These are phyloP conservation scores for Cephus nigrinus DNA, from an alignment of 2,888 invertebrate species.

Conservation along the genomic window DNA sequence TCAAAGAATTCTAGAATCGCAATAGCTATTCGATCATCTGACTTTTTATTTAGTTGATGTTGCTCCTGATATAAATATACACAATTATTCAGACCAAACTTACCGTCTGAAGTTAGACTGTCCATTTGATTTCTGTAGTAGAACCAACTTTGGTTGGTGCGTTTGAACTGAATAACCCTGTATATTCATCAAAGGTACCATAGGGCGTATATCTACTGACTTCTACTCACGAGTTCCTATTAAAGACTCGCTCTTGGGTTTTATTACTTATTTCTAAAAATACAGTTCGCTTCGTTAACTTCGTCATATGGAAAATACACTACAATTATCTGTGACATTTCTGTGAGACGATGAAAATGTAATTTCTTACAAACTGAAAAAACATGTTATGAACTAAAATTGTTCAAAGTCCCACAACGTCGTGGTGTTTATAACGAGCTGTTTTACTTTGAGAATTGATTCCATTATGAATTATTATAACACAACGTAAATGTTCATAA, in stretches of 20 bases:
- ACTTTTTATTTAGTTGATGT: not conserved
- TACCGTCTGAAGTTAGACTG: not conserved
- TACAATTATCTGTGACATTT: not conserved
- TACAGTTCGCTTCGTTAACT: not conserved
- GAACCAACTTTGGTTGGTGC: not conserved
- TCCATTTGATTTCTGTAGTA: not conserved
- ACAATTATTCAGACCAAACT: not conserved
- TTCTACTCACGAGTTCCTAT: not conserved
- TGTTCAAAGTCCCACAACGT: not conserved
- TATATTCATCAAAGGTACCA: not conserved
- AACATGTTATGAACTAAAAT: not conserved
- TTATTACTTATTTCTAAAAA: not conserved
- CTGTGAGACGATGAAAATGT: not conserved
- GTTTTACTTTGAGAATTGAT: too few relatives aligned
- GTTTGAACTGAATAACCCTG: not conserved
- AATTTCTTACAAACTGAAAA: not conserved
- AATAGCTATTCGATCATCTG: not conserved
- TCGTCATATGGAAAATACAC: not conserved
- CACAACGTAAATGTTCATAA: not conserved
- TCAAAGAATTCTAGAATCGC: not conserved
- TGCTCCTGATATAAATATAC: not conserved
- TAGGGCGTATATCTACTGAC: not conserved
- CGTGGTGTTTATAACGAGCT: not conserved
- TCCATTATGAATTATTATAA: too few relatives aligned
- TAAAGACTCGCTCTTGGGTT: not conserved